A percentile compares a stretch with the other conserved stretches of the same genome.
Evolutionary conservation across 2,888 invertebrate genomes (phyloP).

Genomic region (Terebella lapidaria): DNA sequence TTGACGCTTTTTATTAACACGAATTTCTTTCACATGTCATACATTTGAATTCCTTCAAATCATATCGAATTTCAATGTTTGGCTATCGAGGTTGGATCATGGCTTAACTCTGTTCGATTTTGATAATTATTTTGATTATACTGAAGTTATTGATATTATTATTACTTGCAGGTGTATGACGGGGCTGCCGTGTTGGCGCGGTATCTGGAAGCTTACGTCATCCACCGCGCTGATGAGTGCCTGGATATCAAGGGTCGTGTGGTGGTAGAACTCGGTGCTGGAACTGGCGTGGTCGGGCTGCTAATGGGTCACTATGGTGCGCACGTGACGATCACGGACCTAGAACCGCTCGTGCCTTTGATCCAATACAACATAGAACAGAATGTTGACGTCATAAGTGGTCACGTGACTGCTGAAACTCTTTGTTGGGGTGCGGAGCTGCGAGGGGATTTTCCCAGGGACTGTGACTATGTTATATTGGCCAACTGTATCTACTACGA

Average conservation of each 20-base stretch:
- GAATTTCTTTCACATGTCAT: too few relatives aligned
- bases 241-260: slow-evolving; percentile 57
- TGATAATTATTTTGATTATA: too few relatives aligned
- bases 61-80: too few relatives aligned
- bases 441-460: neutral
- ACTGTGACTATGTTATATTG: slow-evolving; percentile 49
- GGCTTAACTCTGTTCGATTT: too few relatives aligned
- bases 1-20: too few relatives aligned
- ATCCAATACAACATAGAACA: slow-evolving; percentile 62
- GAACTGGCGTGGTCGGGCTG: slow-evolving; percentile 69
- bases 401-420: slow-evolving; percentile 58
- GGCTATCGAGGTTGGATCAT: too few relatives aligned
- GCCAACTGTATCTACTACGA: slow-evolving; percentile 58
- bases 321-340: slow-evolving; percentile 65
- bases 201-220: neutral
- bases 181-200: neutral
- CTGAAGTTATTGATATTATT: neutral
- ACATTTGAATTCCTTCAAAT: too few relatives aligned
- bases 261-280: slow-evolving; percentile 69
- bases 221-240: slow-evolving; percentile 41
- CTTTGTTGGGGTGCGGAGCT: slow-evolving; percentile 60
- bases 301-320: slow-evolving; percentile 65
- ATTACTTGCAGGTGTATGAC: neutral
- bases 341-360: slow-evolving; percentile 63
- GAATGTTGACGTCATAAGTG: slow-evolving; percentile 55